These are phyloP conservation scores for Phylloscopus whistleri DNA, from an alignment of 2,113 vertebrate genomes.

Conservation along the genomic window DNA sequence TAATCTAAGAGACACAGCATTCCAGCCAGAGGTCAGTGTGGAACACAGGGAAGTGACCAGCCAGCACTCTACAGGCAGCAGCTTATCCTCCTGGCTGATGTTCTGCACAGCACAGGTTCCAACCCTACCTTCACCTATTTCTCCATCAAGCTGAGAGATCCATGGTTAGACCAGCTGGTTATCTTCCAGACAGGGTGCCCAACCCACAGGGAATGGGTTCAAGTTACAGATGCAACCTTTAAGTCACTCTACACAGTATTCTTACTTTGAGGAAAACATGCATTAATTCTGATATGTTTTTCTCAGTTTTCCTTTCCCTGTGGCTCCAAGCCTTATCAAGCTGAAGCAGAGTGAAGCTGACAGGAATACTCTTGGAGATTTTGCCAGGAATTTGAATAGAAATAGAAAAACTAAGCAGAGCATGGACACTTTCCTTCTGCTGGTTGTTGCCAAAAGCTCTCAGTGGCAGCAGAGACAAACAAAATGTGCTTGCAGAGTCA, in stretches of 20 bases:
- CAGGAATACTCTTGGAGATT: neutral
- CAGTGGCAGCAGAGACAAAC: slow-evolving; percentile 21
- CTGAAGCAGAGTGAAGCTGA: slow-evolving; percentile 28
- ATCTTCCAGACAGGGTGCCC: neutral
- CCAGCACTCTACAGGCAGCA: neutral
- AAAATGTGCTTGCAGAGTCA: slow-evolving; percentile 3
- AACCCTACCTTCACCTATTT: neutral
- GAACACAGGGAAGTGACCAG: neutral
- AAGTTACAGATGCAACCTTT: neutral
- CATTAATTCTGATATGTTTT: neutral
- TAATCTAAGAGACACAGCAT: neutral
- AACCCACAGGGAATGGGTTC: neutral
- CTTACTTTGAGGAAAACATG: neutral
- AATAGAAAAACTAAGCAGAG: slow-evolving; percentile 24
- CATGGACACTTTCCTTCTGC: slow-evolving; percentile 24
- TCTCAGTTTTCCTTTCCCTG: slow-evolving; percentile 4
- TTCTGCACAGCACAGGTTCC: neutral
- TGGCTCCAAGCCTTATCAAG: slow-evolving; percentile 8
- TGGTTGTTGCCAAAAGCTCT: slow-evolving; percentile 36
- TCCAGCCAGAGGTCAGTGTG: neutral
- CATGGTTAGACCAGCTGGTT: neutral
- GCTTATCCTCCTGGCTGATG: neutral
- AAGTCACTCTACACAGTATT: neutral
- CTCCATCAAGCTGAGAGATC: neutral
- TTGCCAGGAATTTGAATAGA: slow-evolving; percentile 45